Evolutionary conservation across 1,140 invertebrate species (phyloP).

Genomic region (Ectropis grisescens): DNA sequence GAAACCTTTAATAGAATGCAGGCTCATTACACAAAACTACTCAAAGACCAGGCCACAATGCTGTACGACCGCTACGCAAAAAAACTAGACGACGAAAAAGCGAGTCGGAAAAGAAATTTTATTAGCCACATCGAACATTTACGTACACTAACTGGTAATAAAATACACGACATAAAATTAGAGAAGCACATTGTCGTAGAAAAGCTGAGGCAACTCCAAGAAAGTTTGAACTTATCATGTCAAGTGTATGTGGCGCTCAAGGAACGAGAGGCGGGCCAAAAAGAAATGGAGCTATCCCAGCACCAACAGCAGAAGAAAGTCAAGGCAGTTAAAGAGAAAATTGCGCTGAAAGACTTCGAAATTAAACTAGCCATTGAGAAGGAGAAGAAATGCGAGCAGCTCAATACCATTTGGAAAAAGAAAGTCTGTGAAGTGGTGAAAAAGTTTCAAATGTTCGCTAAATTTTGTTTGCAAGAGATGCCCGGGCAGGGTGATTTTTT

Average conservation of each 20-base stretch:
- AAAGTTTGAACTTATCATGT: constrained; percentile 52
- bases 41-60: constrained; percentile 38
- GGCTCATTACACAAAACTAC: constrained; percentile 17
- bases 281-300: constrained; percentile 26
- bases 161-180: constrained; percentile 41
- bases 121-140: constrained; percentile 23
- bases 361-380: constrained; percentile 33
- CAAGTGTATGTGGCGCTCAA: constrained; percentile 53
- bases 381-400: constrained; percentile 28
- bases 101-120: constrained; percentile 28
- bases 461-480: constrained; percentile 36
- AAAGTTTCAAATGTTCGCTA: constrained; percentile 48
- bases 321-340: constrained; percentile 24
- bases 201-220: constrained; percentile 32
- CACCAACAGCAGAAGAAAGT: constrained; percentile 36
- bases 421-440: constrained; percentile 51
- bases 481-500: constrained; percentile 55
- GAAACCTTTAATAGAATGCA: constrained; percentile 28
- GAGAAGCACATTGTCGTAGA: constrained; percentile 49
- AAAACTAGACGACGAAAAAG: constrained; percentile 30
- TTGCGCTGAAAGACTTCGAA: constrained; percentile 35
- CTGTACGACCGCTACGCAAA: constrained; percentile 32
- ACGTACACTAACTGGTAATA: constrained; percentile 16
- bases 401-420: constrained; percentile 38
- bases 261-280: constrained; percentile 37